Conservation (phyloP, 1,140 invertebrate genomes). For the Drosophila bipectinata region DNA sequence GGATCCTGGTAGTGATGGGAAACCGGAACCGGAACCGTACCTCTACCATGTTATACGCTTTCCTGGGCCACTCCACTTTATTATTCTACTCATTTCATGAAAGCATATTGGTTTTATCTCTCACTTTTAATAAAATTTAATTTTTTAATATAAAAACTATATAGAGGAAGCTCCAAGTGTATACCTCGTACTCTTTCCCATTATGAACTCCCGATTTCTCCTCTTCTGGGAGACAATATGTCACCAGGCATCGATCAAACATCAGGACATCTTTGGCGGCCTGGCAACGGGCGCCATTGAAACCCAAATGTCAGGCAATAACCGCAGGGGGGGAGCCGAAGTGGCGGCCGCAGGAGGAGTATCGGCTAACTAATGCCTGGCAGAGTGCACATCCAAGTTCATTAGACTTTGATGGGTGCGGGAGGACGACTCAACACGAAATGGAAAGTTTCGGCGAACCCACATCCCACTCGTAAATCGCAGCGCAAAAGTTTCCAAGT, state of each 20-base stretch:
- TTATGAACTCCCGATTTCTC: constrained; percentile 2
- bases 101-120: no score
- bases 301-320: constrained; percentile 49
- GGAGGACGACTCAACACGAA: constrained; percentile 60
- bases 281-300: constrained; percentile 68
- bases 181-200: constrained; percentile 3
- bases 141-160: background rate
- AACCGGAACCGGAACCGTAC: constrained; percentile 1
- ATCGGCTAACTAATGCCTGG: constrained; percentile 44
- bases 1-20: constrained; percentile 4
- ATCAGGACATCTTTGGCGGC: constrained; percentile 35
- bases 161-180: background rate
- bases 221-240: constrained; percentile 56
- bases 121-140: no score
- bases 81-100: no score
- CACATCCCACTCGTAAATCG: constrained; percentile 41
- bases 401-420: constrained; percentile 71
- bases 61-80: background rate
- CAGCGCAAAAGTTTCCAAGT: constrained; percentile 28
- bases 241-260: constrained; percentile 78
- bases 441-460: constrained; percentile 66
- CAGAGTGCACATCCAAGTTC: constrained; percentile 63
- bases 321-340: constrained; percentile 50
- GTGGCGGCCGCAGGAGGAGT: constrained; percentile 10
- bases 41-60: background rate